Percentiles rank a stretch among this genome's conserved stretches.
Evolutionary conservation across 1,140 invertebrate genomes (phyloP).

Genomic region (Drosophila micromelanica): DNA sequence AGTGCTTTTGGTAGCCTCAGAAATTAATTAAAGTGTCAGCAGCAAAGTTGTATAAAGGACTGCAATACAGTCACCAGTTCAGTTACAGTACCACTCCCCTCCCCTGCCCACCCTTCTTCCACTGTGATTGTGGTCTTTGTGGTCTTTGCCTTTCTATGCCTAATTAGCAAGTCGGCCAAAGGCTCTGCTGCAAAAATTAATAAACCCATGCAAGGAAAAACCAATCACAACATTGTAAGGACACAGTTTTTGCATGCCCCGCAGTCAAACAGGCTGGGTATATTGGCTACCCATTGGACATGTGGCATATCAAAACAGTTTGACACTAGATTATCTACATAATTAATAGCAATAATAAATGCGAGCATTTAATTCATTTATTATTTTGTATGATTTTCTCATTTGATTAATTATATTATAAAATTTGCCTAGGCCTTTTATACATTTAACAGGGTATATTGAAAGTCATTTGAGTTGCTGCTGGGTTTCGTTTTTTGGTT

Average conservation of each 20-base stretch:
- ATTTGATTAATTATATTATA: too few species aligned
- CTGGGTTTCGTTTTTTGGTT: background rate
- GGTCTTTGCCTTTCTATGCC: slow-evolving; percentile 24
- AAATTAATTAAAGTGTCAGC: slow-evolving; percentile 74
- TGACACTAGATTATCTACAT: slow-evolving; percentile 10
- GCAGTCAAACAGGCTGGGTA: background rate
- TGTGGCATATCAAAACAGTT: background rate
- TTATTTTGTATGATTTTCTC: background rate
- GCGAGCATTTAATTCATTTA: background rate
- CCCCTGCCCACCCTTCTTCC: too few species aligned
- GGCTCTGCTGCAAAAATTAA: slow-evolving; percentile 38
- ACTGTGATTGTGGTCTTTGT: slow-evolving; percentile 15
- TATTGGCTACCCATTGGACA: slow-evolving; percentile 8
- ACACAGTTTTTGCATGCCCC: slow-evolving; percentile 26
- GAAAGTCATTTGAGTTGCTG: background rate
- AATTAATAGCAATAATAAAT: slow-evolving; percentile 18
- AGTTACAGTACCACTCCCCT: background rate
- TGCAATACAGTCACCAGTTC: background rate
- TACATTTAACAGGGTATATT: slow-evolving; percentile 20
- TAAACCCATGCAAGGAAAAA: slow-evolving; percentile 55
- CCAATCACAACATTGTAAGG: slow-evolving; percentile 66
- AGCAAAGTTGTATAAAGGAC: slow-evolving; percentile 35
- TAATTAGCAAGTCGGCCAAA: slow-evolving; percentile 68
- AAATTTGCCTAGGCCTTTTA: background rate
- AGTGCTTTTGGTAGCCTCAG: slow-evolving; percentile 52